These are phyloP conservation scores for Liasis olivaceus DNA, from an alignment of 2,797 vertebrate genomes.

Conservation along the genomic window DNA sequence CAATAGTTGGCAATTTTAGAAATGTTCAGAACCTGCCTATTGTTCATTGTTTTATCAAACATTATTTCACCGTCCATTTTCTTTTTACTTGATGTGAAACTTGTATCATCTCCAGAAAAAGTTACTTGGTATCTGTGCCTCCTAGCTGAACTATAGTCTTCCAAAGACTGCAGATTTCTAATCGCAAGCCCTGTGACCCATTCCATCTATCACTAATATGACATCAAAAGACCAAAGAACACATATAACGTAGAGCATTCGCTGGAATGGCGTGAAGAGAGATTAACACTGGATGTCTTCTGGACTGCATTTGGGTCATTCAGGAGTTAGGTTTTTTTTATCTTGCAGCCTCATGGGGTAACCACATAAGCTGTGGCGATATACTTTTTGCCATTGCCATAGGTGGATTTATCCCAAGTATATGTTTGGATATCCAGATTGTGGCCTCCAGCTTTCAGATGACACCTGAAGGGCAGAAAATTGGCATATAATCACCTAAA, in stretches of 20 bases:
- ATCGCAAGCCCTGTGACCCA: background rate
- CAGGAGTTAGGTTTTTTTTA: background rate
- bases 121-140: background rate
- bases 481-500: background rate
- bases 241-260: background rate
- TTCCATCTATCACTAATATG: background rate
- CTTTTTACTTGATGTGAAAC: background rate
- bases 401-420: conserved; percentile 85
- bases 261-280: background rate
- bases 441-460: conserved; percentile 85
- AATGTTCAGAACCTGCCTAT: background rate
- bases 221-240: background rate
- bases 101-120: background rate
- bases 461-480: conserved; percentile 77
- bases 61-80: background rate
- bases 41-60: background rate
- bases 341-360: conserved; percentile 63
- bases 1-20: background rate
- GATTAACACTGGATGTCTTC: fast-evolving
- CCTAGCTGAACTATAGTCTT: background rate
- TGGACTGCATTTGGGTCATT: background rate
- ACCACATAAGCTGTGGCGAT: conserved; percentile 87
- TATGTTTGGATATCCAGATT: conserved; percentile 86
- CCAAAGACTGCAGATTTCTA: background rate
- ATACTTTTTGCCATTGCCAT: conserved; percentile 83